These are phyloP conservation scores for Scaptomyza parva DNA, from an alignment of 2,888 invertebrate species.

Conservation along the genomic window DNA sequence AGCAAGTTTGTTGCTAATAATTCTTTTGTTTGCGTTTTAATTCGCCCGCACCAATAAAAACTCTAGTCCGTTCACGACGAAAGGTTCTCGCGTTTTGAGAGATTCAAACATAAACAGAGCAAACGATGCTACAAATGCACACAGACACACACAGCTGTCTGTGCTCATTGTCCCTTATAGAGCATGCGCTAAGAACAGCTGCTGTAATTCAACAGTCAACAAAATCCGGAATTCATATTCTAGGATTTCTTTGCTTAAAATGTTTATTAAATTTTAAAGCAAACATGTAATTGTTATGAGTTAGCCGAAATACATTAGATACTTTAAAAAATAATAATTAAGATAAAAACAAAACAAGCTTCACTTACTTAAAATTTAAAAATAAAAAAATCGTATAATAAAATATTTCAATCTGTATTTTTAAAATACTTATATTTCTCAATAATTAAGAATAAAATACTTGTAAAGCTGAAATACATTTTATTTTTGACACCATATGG, in stretches of 20 bases:
- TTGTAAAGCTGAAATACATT: too few species aligned
- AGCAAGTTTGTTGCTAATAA: conserved; percentile 69
- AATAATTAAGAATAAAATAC: too few species aligned
- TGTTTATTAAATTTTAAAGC: too few species aligned
- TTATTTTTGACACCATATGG: too few species aligned
- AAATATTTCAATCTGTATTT: too few species aligned
- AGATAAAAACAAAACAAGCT: too few species aligned
- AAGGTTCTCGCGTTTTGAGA: conserved; percentile 73
- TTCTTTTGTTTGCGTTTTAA: conserved; percentile 56
- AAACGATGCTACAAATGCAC: conserved; percentile 26
- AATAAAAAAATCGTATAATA: too few species aligned
- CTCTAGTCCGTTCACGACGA: conserved; percentile 74
- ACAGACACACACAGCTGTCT: neutral
- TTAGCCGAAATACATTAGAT: too few species aligned
- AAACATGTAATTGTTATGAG: too few species aligned
- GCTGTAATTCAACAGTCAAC: conserved; percentile 21
- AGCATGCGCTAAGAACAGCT: conserved; percentile 66
- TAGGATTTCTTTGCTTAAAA: neutral
- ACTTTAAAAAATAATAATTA: too few species aligned
- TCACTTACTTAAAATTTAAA: too few species aligned
- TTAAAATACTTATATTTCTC: too few species aligned
- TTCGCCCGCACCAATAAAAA: conserved; percentile 27
- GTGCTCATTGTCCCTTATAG: conserved; percentile 18
- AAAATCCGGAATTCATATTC: neutral
- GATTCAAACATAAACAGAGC: conserved; percentile 69